Conservation (phyloP, 2,797 vertebrate species). For the Euphonia xanthogaster region DNA sequence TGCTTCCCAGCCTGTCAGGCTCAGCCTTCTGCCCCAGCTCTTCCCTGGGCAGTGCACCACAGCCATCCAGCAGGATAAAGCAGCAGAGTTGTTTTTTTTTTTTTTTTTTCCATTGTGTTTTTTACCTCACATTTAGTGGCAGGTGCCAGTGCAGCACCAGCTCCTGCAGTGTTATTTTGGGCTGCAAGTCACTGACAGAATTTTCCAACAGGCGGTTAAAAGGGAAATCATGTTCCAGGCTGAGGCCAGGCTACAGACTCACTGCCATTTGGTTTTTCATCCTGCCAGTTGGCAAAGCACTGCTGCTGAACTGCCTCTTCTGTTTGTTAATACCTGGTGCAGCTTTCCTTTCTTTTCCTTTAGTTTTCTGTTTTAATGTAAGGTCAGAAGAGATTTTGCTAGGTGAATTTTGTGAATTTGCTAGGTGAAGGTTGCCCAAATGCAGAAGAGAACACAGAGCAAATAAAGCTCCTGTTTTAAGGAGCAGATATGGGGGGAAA, state of each 20-base stretch:
- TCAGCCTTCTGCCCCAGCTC: background rate
- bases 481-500: background rate
- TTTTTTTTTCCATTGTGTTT: background rate
- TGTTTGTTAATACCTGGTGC: background rate
- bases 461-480: background rate
- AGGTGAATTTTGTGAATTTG: background rate
- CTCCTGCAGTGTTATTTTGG: background rate
- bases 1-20: background rate
- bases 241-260: background rate
- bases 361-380: background rate
- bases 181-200: background rate
- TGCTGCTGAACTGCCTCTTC: background rate
- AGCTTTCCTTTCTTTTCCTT: background rate
- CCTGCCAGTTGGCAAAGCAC: background rate
- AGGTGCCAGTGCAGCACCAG: background rate
- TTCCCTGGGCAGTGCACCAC: too few species aligned
- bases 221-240: background rate
- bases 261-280: background rate
- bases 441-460: background rate
- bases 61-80: background rate
- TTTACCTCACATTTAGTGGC: background rate
- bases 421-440: background rate
- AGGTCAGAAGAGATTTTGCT: background rate
- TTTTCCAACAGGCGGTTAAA: background rate
- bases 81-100: background rate